Percentiles rank a stretch among this genome's conserved stretches.
Conservation (phyloP, 2,113 vertebrate genomes). For the Mustelus asterias region DNA sequence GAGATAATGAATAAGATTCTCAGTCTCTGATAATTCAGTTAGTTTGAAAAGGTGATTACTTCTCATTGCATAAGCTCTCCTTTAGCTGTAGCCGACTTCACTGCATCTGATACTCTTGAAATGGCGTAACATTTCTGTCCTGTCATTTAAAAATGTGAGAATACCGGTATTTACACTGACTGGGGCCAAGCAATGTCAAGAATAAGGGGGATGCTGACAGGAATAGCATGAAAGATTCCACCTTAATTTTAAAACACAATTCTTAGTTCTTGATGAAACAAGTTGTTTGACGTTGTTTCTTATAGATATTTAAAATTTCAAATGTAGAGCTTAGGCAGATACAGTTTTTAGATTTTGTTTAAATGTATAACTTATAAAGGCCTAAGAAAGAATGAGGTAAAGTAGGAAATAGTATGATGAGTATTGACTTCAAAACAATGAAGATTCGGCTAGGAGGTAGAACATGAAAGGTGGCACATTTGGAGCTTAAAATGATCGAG, state of each 20-base stretch:
- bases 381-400: neutral
- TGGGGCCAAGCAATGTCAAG: conserved; percentile 17
- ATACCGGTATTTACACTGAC: conserved; percentile 25
- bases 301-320: neutral
- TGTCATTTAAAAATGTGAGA: conserved; percentile 13
- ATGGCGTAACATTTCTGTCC: neutral
- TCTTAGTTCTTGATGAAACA: neutral
- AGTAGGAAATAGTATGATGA: neutral
- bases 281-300: neutral
- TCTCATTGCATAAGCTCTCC: neutral
- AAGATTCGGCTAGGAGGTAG: neutral
- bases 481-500: neutral
- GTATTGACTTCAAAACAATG: neutral
- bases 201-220: neutral
- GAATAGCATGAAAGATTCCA: conserved; percentile 21
- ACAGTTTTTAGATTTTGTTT: neutral
- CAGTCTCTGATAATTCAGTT: neutral
- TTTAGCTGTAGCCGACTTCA: neutral
- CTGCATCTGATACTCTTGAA: conserved; percentile 20
- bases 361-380: neutral
- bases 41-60: neutral
- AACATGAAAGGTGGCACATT: neutral
- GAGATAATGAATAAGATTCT: neutral
- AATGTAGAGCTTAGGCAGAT: neutral
- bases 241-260: neutral